Evolutionary conservation across 2,797 vertebrate genomes (phyloP), one percentile per base, ranked within the genome.

Genomic region (Hydrolagus colliei): DNA sequence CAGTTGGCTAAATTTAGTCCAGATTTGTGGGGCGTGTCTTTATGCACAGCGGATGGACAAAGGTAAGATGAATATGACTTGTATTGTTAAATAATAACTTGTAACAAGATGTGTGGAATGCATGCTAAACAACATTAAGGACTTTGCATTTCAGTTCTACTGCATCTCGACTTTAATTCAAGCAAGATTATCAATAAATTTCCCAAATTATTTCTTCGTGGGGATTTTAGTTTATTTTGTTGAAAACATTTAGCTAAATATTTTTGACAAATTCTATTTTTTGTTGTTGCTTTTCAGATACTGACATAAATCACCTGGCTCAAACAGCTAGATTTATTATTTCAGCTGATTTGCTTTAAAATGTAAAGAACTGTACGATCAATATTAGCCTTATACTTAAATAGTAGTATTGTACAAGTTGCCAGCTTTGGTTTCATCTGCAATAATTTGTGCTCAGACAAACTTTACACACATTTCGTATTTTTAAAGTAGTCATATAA

Each of bases 11-110:
- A 98, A 88, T 99, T 99, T 94, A 98, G 97, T 88, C 97, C 97
- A 0, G 97, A 99, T 90, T 92, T 98, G 89, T 99, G 98, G 98
- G 97, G 94, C 6, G 97, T 97, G 9, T 95, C 98, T 9, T 93
- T 99, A 87, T 99, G 98, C 93, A 99, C 98, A 9, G 96, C 99
- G 0, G 98, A 99, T 75, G 98, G 98, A 88, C 98, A 99, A 89
- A 97, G 98, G 98, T 99, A 91, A 91, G 85, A 35, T 32, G 62
- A 1, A 86, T 9, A 32, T 32, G 41, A 68, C 16, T 84, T 84
- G 20, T 32, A 20, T 61, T 76, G 20, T 12, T 10, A 68, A 79
- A 80, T 74, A 13, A 27, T 8, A 14, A 1, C 52, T 78, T 32
- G 11, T 20, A 68, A 35, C 32, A 35, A 22, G 35, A 18, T 11